A percentile compares a stretch with the other conserved stretches of the same genome.
These are phyloP conservation scores for Clupea harengus DNA, from an alignment of 2,113 vertebrate genomes.

Conservation along the genomic window DNA sequence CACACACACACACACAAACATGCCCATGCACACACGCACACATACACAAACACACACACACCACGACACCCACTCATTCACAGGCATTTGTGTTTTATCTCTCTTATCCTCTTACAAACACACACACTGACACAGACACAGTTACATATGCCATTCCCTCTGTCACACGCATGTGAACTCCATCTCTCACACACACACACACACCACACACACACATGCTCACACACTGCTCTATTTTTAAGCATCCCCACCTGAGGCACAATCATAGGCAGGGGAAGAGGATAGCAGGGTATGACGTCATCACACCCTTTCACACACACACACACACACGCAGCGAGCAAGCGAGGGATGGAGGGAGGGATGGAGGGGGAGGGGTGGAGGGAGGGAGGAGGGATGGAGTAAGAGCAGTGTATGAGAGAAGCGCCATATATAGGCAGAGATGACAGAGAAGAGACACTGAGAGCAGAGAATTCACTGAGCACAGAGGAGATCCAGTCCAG, in stretches of 20 bases:
- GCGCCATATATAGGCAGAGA: background rate
- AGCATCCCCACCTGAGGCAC: background rate
- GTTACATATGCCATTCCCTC: too few relatives aligned
- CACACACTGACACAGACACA: too few relatives aligned
- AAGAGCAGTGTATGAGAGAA: background rate
- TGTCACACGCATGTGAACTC: too few relatives aligned
- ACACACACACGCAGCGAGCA: background rate
- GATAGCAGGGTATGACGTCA: background rate
- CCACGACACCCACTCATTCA: too few relatives aligned
- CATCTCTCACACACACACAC: background rate
- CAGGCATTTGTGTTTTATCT: too few relatives aligned
- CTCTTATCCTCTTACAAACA: background rate
- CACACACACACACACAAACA: background rate
- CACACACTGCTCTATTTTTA: conserved; percentile 9
- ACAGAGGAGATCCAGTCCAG: background rate
- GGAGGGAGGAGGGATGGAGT: too few relatives aligned
- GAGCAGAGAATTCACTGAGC: background rate
- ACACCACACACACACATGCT: background rate
- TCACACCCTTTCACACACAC: background rate
- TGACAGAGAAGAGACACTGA: background rate
- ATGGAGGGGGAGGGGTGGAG: too few relatives aligned
- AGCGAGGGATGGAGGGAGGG: too few relatives aligned
- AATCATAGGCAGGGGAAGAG: background rate
- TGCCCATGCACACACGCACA: too few relatives aligned
- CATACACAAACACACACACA: too few relatives aligned